Evolutionary conservation across 2,113 vertebrate species (phyloP).

Genomic region (Odocoileus virginianus): DNA sequence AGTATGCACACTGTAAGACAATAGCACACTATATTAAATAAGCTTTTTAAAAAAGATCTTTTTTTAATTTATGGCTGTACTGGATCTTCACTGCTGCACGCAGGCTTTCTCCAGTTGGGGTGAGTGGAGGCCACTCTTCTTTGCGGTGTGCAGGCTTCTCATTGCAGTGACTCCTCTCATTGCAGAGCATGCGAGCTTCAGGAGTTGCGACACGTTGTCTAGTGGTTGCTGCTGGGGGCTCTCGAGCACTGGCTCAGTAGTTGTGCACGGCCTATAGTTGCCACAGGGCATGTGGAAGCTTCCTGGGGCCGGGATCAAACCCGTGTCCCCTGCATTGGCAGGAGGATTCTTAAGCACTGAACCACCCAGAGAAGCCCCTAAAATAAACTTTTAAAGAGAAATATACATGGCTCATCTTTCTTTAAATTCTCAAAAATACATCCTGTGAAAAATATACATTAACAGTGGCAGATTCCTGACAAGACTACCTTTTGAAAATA

Average conservation of each 20-base stretch:
- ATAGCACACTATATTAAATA: neutral
- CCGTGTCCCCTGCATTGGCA: neutral
- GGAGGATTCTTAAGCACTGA: neutral
- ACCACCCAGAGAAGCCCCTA: neutral
- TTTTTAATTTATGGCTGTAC: neutral
- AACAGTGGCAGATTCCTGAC: neutral
- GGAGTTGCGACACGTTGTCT: accelerated
- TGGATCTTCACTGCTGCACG: neutral
- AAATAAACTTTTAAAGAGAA: neutral
- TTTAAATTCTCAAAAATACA: neutral
- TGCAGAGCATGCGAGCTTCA: neutral
- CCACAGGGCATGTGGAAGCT: neutral
- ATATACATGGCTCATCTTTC: neutral
- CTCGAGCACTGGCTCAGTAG: neutral
- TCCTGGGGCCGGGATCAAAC: neutral
- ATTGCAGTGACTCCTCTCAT: neutral
- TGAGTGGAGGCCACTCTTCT: neutral
- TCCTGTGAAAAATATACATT: neutral
- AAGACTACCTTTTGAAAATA: neutral
- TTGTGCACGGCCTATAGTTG: neutral
- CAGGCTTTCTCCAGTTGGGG: neutral
- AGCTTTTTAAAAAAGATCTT: neutral
- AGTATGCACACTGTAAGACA: neutral
- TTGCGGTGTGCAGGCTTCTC: neutral
- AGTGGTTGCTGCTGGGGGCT: neutral